A percentile compares a stretch with the other conserved stretches of the same genome.
Conservation (phyloP, 1,140 invertebrate genomes). For the Drosophila ercepeae region DNA sequence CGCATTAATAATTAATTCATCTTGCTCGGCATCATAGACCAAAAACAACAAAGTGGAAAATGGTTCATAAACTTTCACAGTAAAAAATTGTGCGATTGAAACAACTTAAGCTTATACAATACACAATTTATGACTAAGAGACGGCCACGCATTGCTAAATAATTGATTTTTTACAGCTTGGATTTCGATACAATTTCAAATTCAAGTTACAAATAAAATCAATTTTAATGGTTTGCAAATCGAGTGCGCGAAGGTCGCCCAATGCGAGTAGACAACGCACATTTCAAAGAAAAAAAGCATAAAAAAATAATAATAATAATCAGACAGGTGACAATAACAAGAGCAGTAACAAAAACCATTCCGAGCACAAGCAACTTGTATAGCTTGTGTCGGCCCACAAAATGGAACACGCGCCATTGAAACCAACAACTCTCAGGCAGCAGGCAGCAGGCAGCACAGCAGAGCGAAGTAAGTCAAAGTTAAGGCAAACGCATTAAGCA, state of each 20-base stretch:
- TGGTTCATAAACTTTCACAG: constrained; percentile 59
- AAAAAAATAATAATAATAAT: constrained; percentile 63
- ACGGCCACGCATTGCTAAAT: constrained; percentile 63
- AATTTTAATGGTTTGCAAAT: constrained; percentile 73
- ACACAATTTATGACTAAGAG: constrained; percentile 24
- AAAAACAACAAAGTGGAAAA: constrained; percentile 28
- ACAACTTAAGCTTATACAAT: constrained; percentile 12
- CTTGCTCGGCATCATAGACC: constrained; percentile 17
- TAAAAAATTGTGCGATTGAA: constrained; percentile 13
- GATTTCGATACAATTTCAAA: constrained; percentile 66
- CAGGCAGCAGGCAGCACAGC: constrained; percentile 8
- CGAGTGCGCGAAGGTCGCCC: constrained; percentile 60
- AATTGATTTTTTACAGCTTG: constrained; percentile 69
- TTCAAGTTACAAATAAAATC: constrained; percentile 43
- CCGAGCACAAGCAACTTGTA: constrained; percentile 36
- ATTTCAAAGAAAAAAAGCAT: constrained; percentile 52
- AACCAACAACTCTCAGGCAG: constrained; percentile 27
- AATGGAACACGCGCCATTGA: constrained; percentile 68
- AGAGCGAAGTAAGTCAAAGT: constrained; percentile 34
- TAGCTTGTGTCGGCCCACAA: constrained; percentile 54
- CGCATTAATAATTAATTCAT: constrained; percentile 64
- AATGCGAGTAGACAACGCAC: constrained; percentile 63
- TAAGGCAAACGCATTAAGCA: constrained; percentile 60
- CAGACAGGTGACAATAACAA: constrained; percentile 77
- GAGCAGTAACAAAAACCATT: constrained; percentile 47